These are phyloP conservation scores for Alectura lathami DNA, from an alignment of 2,113 vertebrate genomes.

Conservation along the genomic window DNA sequence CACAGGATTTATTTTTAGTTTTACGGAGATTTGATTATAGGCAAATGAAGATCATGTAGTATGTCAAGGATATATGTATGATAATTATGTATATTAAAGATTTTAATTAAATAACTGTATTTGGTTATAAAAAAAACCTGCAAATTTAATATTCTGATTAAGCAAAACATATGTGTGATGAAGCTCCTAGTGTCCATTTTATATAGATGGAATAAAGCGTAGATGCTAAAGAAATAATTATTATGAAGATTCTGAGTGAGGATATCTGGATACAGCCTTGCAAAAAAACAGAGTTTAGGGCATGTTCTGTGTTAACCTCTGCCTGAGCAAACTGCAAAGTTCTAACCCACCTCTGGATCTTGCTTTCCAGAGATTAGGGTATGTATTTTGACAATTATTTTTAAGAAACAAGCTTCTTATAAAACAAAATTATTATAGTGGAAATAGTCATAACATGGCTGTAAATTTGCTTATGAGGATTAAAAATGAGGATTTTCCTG, in stretches of 20 bases:
- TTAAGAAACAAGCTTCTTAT: not conserved
- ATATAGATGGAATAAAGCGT: not conserved
- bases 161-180: not conserved
- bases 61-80: not conserved
- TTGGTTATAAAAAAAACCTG: not conserved
- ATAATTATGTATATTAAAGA: not conserved
- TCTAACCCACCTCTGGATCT: not conserved
- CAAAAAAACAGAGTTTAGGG: not conserved
- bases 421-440: not conserved
- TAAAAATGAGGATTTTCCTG: not conserved
- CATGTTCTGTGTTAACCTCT: not conserved
- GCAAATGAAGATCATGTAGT: not conserved
- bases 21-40: conserved; percentile 2
- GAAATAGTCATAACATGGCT: not conserved
- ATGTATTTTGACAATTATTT: not conserved
- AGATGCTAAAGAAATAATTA: not conserved
- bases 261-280: not conserved
- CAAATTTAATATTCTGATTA: not conserved
- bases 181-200: not conserved
- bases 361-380: not conserved
- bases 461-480: not conserved
- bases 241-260: not conserved
- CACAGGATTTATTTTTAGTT: conserved; percentile 18
- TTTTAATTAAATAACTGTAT: conserved; percentile 1
- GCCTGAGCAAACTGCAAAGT: not conserved